A percentile compares a stretch with the other conserved stretches of the same genome.
phyloP scores from a whole-genome alignment of 1,140 invertebrate species.

The Rhopalosiphum padi region DNA sequence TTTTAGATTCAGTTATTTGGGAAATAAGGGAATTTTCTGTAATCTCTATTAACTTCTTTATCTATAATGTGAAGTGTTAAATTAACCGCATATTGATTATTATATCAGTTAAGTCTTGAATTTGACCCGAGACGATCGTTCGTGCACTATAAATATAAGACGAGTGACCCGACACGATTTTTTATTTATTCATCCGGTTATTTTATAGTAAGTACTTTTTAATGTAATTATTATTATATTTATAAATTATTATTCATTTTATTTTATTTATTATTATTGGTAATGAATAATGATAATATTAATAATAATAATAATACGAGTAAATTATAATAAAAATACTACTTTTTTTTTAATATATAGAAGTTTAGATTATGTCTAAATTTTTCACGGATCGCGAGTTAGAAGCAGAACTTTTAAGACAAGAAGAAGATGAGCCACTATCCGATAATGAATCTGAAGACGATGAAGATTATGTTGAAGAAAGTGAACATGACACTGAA shows the following conservation, averaged over 20 bases:
- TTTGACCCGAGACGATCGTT: constrained; percentile 17
- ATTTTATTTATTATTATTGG: too few relatives aligned
- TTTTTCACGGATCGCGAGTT: not conserved
- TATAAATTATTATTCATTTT: too few relatives aligned
- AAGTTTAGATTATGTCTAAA: not conserved
- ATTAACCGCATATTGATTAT: constrained; percentile 15
- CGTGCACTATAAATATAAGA: not conserved
- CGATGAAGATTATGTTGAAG: constrained; percentile 16
- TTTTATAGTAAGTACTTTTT: too few relatives aligned
- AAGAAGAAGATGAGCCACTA: not conserved
- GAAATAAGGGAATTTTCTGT: not conserved
- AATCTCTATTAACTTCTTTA: constrained; percentile 22
- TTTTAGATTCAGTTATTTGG: constrained; percentile 17
- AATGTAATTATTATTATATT: not conserved
- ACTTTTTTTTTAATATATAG: not conserved
- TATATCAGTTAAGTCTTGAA: constrained; percentile 33
- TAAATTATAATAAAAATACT: not conserved
- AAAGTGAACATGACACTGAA: not conserved
- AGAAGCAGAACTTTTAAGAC: not conserved
- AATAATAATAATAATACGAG: too few relatives aligned
- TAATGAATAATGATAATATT: too few relatives aligned
- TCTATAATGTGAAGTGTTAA: not conserved
- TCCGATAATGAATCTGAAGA: too few relatives aligned
- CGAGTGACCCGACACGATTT: not conserved
- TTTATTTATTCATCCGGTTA: not conserved